Evolutionary conservation across 2,888 invertebrate genomes (phyloP).

Genomic region (Mimachlamys varia): DNA sequence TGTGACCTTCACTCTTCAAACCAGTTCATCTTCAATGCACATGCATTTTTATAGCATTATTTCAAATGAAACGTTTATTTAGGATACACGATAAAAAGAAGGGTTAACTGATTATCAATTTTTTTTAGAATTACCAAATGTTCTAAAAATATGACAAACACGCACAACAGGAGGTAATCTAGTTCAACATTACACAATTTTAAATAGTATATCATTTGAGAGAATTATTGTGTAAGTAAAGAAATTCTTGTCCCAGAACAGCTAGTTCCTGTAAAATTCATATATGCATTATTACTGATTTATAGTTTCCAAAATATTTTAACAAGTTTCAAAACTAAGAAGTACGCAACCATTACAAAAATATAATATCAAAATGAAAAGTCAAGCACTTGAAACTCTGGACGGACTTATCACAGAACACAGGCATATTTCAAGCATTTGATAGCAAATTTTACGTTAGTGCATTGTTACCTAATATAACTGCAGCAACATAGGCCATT

Average conservation of each 20-base stretch:
- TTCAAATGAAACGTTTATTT: background rate
- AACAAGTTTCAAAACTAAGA: background rate
- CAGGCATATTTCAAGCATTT: background rate
- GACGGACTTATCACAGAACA: background rate
- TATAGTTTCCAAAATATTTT: background rate
- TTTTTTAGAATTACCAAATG: too few relatives aligned
- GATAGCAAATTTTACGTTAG: background rate
- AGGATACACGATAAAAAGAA: background rate
- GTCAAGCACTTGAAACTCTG: background rate
- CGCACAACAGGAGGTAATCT: background rate
- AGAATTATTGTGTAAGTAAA: background rate
- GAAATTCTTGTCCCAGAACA: background rate
- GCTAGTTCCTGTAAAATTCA: background rate
- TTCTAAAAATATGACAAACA: background rate
- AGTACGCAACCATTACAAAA: background rate
- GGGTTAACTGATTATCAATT: background rate
- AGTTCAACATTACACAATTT: background rate
- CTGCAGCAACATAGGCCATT: background rate
- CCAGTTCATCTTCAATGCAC: background rate
- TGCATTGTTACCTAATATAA: background rate
- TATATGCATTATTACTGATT: background rate
- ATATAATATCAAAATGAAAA: constrained; percentile 21
- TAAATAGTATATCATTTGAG: background rate
- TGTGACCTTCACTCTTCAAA: background rate
- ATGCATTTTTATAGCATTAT: background rate